Base-by-base conservation (phyloP, 2,797 vertebrate genomes). In the Micromesistius poutassou region DNA sequence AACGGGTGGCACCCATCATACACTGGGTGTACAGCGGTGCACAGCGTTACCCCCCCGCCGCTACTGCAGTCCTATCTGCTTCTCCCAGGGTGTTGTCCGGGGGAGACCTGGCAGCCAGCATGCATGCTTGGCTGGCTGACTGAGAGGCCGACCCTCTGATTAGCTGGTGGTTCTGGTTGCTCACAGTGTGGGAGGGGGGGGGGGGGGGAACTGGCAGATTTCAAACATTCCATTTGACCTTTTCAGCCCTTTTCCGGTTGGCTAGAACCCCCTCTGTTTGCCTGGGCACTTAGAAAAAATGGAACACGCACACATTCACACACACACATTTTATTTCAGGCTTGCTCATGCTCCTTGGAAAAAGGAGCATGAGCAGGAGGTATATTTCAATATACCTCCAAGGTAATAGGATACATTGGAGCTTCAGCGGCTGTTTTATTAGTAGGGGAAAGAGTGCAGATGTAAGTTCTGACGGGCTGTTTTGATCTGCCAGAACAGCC, bases 171-270 rank as follows among this genome's bases (percentile, higher is more conserved):
- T 88, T n/a, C n/a, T 77, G 80, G 78, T 1, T 78, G 77, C 79
- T 79, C 79, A 10, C 76, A 79, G 55, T n/a, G 62, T 28, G 35
- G 74, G 76, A 74, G 76, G 78, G 82, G 35, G 13, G 78, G 82
- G 35, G 13, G 73, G 40, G 38, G 38, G 42, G 28, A 33, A 28
- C 83, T 83, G 82, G 77, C 74, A 31, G 75, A 81, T 72, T 79
- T 84, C 77, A 84, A 89, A 87, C 89, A 87, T 83, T 84, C 75
- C 55, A 31, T 87, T 87, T 92, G 87, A 92, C 92, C 89, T 92
- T 91, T 91, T 85, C 79, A 76, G 79, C 55, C 38, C 55, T 75
- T 80, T 78, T 62, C 74, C 46, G 75, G 46, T 79, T 74, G 83
- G 80, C 83, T 76, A 46, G 25, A 78, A 30, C n/a, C 36, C 36